Conservation (phyloP, 2,888 invertebrate species). For the Bellardia bayeri region DNA sequence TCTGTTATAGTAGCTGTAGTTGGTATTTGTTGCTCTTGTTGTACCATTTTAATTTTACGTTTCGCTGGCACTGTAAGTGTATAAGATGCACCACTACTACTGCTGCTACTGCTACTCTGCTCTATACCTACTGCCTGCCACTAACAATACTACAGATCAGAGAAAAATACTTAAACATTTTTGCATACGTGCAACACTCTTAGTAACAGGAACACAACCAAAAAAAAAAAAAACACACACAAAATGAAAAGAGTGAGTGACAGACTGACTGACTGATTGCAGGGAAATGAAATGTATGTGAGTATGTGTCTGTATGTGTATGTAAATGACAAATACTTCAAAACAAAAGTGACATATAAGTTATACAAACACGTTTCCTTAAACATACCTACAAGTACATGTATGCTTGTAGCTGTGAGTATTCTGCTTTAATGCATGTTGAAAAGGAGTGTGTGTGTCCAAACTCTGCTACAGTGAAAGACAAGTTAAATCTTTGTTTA, state of each 20-base stretch:
- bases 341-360: conserved; percentile 71
- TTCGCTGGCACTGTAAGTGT: conserved; percentile 72
- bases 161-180: conserved; percentile 26
- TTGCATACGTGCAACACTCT: conserved; percentile 31
- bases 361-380: conserved; percentile 57
- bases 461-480: neutral
- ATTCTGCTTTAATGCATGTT: neutral
- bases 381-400: conserved; percentile 21
- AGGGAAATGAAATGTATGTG: conserved; percentile 32
- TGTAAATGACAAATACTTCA: conserved; percentile 68
- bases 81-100: conserved; percentile 37
- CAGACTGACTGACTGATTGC: conserved; percentile 45
- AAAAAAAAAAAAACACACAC: neutral
- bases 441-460: neutral
- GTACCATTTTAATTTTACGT: conserved; percentile 75
- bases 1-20: neutral
- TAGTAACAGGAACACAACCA: conserved; percentile 5
- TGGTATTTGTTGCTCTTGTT: conserved; percentile 19
- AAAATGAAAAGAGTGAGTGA: conserved; percentile 41
- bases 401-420: neutral
- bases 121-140: neutral
- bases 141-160: neutral
- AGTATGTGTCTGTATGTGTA: conserved; percentile 28
- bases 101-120: neutral
- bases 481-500: neutral